Evolutionary conservation across 1,140 invertebrate species (phyloP).

Genomic region (Prorops nasuta): DNA sequence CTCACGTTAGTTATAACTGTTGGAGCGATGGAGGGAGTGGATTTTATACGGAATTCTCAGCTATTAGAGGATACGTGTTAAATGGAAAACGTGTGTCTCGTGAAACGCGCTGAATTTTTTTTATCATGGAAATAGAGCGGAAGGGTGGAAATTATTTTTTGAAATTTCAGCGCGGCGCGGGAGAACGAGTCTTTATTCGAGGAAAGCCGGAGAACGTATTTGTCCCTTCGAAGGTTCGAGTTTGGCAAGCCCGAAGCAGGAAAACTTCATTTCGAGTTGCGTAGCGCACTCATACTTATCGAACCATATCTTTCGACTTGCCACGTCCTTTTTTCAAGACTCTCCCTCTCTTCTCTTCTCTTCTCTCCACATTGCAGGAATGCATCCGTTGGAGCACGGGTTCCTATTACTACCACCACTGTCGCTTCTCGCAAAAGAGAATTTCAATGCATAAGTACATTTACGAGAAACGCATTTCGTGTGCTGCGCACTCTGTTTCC

Average conservation of each 20-base stretch:
- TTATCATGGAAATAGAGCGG: neutral
- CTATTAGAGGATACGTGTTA: too few relatives aligned
- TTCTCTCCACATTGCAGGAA: constrained; percentile 2
- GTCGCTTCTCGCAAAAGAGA: constrained; percentile 9
- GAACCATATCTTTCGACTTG: constrained; percentile 17
- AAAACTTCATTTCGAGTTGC: constrained; percentile 26
- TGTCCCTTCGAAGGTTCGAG: constrained; percentile 21
- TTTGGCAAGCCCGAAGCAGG: constrained; percentile 26
- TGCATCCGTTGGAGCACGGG: constrained; percentile 11
- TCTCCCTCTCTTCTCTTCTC: neutral
- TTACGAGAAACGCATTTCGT: constrained; percentile 13
- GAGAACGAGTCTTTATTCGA: constrained; percentile 8
- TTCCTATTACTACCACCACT: constrained; percentile 8
- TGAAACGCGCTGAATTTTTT: constrained; percentile 16
- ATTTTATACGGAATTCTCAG: too few relatives aligned
- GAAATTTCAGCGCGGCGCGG: neutral
- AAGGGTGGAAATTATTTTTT: neutral
- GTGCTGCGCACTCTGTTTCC: constrained; percentile 10
- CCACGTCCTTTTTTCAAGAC: constrained; percentile 5
- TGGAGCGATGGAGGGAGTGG: too few relatives aligned
- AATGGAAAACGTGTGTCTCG: too few relatives aligned
- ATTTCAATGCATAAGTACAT: constrained; percentile 27
- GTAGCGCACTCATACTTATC: constrained; percentile 26
- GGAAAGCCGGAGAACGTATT: constrained; percentile 22
- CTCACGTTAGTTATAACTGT: too few relatives aligned